These are phyloP conservation scores for Todiramphus chloris DNA, from an alignment of 2,113 vertebrate species.

Conservation along the genomic window DNA sequence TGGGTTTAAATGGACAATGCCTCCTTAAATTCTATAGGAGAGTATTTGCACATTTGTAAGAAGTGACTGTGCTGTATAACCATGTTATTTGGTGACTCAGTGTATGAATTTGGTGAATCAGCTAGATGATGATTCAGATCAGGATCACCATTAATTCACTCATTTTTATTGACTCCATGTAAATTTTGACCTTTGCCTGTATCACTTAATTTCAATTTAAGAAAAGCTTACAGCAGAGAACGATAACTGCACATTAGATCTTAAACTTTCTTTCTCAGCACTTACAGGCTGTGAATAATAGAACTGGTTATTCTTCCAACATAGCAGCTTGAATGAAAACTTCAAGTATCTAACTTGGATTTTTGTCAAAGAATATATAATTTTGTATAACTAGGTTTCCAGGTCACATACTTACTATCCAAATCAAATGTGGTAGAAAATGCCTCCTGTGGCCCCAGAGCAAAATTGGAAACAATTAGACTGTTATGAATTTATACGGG, in stretches of 20 bases:
- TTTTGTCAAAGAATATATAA: background rate
- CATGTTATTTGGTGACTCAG: background rate
- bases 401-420: background rate
- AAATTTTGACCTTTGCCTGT: slow-evolving; percentile 1
- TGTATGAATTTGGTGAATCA: background rate
- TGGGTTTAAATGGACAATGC: background rate
- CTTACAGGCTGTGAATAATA: background rate
- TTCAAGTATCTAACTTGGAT: background rate
- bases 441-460: background rate
- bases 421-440: background rate
- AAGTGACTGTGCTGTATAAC: background rate
- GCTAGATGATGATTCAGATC: background rate
- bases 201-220: background rate
- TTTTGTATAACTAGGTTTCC: background rate
- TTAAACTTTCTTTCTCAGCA: background rate
- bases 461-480: background rate
- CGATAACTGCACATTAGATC: background rate
- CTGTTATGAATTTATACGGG: background rate
- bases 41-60: background rate
- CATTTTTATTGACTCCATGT: slow-evolving; percentile 16
- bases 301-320: background rate
- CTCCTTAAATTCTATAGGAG: background rate
- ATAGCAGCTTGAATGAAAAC: background rate
- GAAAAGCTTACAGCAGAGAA: background rate
- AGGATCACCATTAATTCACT: background rate